Evolutionary conservation across 2,113 vertebrate species (phyloP).

Genomic region (Okapia johnstoni): DNA sequence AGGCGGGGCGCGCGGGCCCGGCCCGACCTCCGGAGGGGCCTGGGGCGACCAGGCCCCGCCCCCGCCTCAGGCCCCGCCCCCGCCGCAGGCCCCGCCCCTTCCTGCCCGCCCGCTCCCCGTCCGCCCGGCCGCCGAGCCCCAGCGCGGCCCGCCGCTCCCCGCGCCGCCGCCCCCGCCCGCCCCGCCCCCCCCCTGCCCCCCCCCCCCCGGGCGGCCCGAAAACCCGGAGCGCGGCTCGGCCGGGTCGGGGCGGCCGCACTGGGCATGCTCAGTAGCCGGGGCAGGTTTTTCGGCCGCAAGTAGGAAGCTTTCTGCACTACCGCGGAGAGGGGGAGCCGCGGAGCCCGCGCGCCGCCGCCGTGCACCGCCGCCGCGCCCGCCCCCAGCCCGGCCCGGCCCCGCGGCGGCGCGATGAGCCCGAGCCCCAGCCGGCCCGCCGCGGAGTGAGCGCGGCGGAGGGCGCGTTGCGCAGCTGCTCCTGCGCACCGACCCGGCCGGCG

Average conservation of each 20-base stretch:
- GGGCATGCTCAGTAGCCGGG: slow-evolving; percentile 73
- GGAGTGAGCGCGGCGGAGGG: slow-evolving; percentile 70
- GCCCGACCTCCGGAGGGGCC: background rate
- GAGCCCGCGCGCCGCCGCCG: slow-evolving; percentile 44
- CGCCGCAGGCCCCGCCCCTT: slow-evolving; percentile 15
- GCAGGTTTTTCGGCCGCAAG: slow-evolving; percentile 69
- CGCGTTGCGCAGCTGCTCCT: slow-evolving; percentile 83
- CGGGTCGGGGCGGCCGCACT: slow-evolving; percentile 57
- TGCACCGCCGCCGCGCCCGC: slow-evolving; percentile 45
- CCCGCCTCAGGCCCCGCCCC: background rate
- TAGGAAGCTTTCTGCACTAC: slow-evolving; percentile 71
- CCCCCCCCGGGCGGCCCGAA: slow-evolving; percentile 69
- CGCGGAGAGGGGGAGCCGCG: slow-evolving; percentile 67
- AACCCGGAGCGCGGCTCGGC: slow-evolving; percentile 67
- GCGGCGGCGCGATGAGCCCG: slow-evolving; percentile 69
- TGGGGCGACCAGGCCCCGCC: background rate
- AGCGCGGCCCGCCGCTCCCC: background rate
- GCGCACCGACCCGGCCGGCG: slow-evolving; percentile 74
- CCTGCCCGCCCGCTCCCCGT: slow-evolving; percentile 20
- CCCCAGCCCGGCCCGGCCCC: slow-evolving; percentile 52
- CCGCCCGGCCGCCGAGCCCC: background rate
- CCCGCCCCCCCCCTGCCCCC: slow-evolving; percentile 60
- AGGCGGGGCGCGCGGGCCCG: background rate
- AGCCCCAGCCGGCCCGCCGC: slow-evolving; percentile 58
- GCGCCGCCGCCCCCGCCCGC: background rate